Evolutionary conservation across 1,140 invertebrate species (phyloP).

Genomic region (Helicoverpa zea): DNA sequence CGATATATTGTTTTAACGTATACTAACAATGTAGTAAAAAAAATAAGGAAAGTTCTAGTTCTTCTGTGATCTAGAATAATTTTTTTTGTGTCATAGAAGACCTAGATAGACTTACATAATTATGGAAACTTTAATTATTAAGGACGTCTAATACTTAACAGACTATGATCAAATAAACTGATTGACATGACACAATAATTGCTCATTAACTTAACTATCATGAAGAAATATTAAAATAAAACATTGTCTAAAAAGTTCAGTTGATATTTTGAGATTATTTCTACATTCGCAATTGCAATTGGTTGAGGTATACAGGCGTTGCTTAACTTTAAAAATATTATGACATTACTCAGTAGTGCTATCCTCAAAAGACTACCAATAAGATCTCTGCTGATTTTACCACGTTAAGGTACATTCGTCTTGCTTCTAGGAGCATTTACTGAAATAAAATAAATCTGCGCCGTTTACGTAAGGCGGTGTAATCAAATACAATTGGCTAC

Average conservation of each 20-base stretch:
- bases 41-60: too few species aligned
- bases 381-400: constrained; percentile 27
- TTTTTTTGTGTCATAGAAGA: too few species aligned
- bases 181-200: too few species aligned
- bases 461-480: constrained; percentile 35
- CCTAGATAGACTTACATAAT: too few species aligned
- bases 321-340: constrained; percentile 30
- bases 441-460: constrained; percentile 21
- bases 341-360: background rate
- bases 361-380: constrained; percentile 18
- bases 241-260: background rate
- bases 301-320: background rate
- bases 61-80: too few species aligned
- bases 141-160: too few species aligned
- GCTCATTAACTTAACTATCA: background rate
- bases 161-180: too few species aligned
- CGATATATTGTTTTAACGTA: too few species aligned
- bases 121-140: too few species aligned
- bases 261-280: background rate
- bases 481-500: constrained; percentile 18
- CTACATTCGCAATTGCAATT: background rate
- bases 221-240: background rate
- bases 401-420: constrained; percentile 26
- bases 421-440: constrained; percentile 16
- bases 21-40: too few species aligned